Percentiles rank a stretch among this genome's conserved stretches.
Conservation (phyloP, 2,888 invertebrate species). For the Ischnura elegans region DNA sequence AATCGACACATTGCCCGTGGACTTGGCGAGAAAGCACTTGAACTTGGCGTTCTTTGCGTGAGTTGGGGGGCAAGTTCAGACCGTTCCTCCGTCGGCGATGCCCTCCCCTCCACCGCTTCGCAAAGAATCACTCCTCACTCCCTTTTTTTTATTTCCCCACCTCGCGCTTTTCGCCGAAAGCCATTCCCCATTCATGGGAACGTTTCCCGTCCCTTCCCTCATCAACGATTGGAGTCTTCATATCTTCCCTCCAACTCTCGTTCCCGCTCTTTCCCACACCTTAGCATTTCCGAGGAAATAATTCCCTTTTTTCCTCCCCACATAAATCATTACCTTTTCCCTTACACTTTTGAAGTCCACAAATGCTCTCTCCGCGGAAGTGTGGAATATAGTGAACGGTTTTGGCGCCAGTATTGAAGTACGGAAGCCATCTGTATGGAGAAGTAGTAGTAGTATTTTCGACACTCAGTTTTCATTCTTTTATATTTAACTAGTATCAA, state of each 20-base stretch:
- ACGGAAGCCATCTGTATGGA: neutral
- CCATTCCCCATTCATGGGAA: constrained; percentile 62
- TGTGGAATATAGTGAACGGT: neutral
- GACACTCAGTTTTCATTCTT: too few relatives aligned
- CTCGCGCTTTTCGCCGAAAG: constrained; percentile 43
- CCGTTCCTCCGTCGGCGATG: neutral
- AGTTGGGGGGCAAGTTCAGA: neutral
- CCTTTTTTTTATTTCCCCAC: neutral
- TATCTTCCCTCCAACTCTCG: neutral
- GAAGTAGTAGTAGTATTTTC: too few relatives aligned
- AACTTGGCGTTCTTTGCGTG: neutral
- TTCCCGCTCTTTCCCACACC: neutral
- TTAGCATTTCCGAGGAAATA: neutral
- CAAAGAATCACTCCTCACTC: neutral
- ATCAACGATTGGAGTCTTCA: too few relatives aligned
- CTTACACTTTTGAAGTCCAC: neutral
- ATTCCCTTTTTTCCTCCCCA: neutral
- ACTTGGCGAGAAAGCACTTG: neutral
- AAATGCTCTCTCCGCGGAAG: neutral
- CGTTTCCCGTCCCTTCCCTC: constrained; percentile 15
- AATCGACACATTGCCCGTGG: neutral
- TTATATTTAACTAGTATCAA: too few relatives aligned
- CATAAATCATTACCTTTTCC: neutral
- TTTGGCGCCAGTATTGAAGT: neutral
- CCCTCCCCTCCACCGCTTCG: neutral